Evolutionary conservation across 1,140 invertebrate species (phyloP).

Genomic region (Drosophila littoralis): DNA sequence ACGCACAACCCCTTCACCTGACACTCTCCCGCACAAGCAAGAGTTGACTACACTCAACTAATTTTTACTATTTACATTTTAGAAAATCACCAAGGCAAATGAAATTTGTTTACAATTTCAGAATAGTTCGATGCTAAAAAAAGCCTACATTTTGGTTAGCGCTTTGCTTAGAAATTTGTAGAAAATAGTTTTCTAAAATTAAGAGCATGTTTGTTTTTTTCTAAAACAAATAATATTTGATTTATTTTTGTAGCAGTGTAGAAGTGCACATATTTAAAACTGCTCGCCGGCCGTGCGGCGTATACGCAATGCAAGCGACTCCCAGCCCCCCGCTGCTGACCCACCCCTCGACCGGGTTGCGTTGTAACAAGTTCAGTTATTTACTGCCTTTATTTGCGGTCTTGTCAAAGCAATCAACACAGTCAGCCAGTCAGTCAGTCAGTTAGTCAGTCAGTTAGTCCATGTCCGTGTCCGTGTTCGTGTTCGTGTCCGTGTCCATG

Average conservation of each 20-base stretch:
- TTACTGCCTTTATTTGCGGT: constrained; percentile 79
- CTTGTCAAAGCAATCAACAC: constrained; percentile 80
- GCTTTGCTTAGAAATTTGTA: too few species aligned
- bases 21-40: neutral
- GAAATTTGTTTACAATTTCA: too few species aligned
- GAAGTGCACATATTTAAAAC: constrained; percentile 8
- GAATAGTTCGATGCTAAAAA: too few species aligned
- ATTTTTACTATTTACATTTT: too few species aligned
- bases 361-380: constrained; percentile 52
- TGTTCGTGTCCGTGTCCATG: constrained; percentile 9
- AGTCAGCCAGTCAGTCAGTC: constrained; percentile 43
- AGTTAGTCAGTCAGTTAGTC: constrained; percentile 25
- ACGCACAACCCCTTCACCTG: too few species aligned
- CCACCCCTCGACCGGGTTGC: neutral
- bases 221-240: too few species aligned
- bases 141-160: too few species aligned
- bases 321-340: constrained; percentile 5
- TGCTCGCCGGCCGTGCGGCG: constrained; percentile 39
- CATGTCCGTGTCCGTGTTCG: constrained; percentile 19
- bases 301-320: constrained; percentile 66
- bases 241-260: neutral
- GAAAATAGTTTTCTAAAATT: too few species aligned
- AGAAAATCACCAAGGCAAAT: too few species aligned
- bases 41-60: neutral
- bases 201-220: too few species aligned